A percentile compares a stretch with the other conserved stretches of the same genome.
Conservation (phyloP, 2,797 vertebrate genomes). For the Philypnodon macrostomus region DNA sequence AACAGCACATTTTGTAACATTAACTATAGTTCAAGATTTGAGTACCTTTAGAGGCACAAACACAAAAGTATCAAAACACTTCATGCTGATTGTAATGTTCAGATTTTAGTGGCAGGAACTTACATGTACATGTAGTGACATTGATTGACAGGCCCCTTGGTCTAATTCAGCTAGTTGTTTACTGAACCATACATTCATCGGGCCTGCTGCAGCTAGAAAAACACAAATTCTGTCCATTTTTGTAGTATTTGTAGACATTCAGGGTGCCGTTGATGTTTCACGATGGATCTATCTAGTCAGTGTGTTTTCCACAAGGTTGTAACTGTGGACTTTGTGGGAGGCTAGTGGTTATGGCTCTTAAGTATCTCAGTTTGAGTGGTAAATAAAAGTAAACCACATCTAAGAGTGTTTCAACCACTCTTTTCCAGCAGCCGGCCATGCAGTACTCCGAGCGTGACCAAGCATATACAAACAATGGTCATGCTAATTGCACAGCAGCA, state of each 20-base stretch:
- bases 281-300: not conserved
- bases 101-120: too few species aligned
- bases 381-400: conserved; percentile 37
- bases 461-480: conserved; percentile 54
- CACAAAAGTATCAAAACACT: too few species aligned
- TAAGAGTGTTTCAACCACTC: conserved; percentile 21
- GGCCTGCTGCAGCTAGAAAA: not conserved
- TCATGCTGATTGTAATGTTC: too few species aligned
- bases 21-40: too few species aligned
- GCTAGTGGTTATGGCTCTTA: conserved; percentile 22
- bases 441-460: conserved; percentile 36
- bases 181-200: not conserved
- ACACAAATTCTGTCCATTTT: not conserved
- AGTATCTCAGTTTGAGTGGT: conserved; percentile 38
- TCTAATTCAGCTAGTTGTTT: not conserved
- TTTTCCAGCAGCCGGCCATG: conserved; percentile 13
- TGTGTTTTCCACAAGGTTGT: conserved; percentile 23
- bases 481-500: conserved; percentile 33
- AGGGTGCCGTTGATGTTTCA: not conserved
- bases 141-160: not conserved
- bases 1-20: conserved; percentile 1
- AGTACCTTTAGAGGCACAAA: too few species aligned
- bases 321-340: conserved; percentile 19
- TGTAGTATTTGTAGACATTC: not conserved
- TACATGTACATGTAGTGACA: not conserved